Conservation (phyloP, 2,888 invertebrate genomes). For the Galeruca laticollis region DNA sequence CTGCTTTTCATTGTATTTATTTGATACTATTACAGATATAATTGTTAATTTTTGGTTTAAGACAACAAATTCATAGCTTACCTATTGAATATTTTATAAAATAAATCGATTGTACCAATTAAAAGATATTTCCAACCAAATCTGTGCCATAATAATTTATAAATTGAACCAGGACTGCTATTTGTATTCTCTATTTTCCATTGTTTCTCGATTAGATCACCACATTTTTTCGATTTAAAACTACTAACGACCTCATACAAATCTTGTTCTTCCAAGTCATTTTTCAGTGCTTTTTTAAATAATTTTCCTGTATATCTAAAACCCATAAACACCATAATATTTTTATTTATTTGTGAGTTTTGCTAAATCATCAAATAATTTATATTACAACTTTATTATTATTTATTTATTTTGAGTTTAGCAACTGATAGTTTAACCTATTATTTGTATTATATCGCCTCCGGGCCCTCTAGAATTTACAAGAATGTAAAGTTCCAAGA, state of each 20-base stretch:
- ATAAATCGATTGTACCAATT: conserved; percentile 50
- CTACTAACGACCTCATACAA: conserved; percentile 67
- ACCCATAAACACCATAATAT: conserved; percentile 19
- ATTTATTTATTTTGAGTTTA: no score
- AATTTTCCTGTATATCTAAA: conserved; percentile 48
- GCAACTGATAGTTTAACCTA: no score
- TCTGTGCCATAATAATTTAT: conserved; percentile 47
- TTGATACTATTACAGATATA: no score
- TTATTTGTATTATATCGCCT: no score
- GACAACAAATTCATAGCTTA: conserved; percentile 39
- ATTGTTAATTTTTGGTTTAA: no score
- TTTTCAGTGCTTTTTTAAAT: conserved; percentile 74
- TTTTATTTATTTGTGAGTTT: no score
- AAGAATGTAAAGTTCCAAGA: no score
- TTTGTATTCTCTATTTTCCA: conserved; percentile 40
- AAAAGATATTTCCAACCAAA: conserved; percentile 52
- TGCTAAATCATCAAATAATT: no score
- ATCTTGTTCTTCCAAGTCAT: conserved; percentile 74
- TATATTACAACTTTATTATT: no score
- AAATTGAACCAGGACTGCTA: conserved; percentile 41
- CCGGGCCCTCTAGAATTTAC: no score
- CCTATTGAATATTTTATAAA: conserved; percentile 49
- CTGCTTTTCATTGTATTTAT: no score
- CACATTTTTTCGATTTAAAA: conserved; percentile 49
- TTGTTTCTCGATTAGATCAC: conserved; percentile 49